Percentiles rank a stretch among this genome's conserved stretches.
These are phyloP conservation scores for Diaprepes abbreviatus DNA, from an alignment of 2,888 invertebrate genomes.

Conservation along the genomic window DNA sequence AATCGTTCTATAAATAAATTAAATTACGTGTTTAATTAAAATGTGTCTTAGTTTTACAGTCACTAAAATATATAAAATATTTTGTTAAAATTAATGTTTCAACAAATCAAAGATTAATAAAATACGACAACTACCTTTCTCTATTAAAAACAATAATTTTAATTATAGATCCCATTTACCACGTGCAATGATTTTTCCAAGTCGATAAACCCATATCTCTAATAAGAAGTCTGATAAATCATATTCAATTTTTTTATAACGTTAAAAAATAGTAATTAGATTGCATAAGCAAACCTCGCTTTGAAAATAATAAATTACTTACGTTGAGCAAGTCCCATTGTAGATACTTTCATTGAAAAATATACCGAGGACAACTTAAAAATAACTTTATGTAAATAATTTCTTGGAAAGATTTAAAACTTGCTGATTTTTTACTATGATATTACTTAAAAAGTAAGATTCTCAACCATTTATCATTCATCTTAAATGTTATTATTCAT, in stretches of 20 bases:
- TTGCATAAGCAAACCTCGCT: not conserved
- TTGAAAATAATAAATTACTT: not conserved
- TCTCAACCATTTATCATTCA: too few species aligned
- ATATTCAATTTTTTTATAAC: not conserved
- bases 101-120: not conserved
- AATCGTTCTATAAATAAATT: too few species aligned
- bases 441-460: too few species aligned
- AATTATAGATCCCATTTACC: not conserved
- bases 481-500: too few species aligned
- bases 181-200: conserved; percentile 7
- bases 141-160: conserved; percentile 4
- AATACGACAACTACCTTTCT: not conserved
- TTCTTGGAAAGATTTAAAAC: too few species aligned
- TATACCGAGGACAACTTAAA: not conserved
- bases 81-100: too few species aligned
- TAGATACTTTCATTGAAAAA: conserved; percentile 8
- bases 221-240: conserved; percentile 14
- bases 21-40: too few species aligned
- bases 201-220: not conserved
- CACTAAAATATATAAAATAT: too few species aligned
- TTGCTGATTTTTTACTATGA: too few species aligned
- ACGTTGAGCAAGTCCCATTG: conserved; percentile 13
- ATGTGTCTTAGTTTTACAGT: too few species aligned
- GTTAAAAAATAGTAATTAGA: conserved; percentile 13
- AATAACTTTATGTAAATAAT: too few species aligned